Evolutionary conservation across 2,113 vertebrate species (phyloP), one percentile per base, ranked within the genome.

Genomic region (Naja naja): DNA sequence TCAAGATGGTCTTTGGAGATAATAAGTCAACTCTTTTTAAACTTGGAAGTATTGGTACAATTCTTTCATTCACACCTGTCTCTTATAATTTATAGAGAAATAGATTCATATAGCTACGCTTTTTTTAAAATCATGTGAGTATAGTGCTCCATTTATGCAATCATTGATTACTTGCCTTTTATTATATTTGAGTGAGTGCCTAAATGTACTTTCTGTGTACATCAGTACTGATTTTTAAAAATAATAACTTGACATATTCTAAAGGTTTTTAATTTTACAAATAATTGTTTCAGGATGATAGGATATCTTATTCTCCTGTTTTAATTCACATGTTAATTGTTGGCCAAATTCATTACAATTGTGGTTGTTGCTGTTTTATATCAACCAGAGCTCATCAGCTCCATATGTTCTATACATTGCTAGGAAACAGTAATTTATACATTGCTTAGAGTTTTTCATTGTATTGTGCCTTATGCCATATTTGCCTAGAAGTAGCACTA

Each of bases 31-130:
- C 30, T 39, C 23, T 14, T 39, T 54, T 85, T 85, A 39, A 85
- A 55, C 74, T 39, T 81, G 23, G 90, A 39, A 3, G 39, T 2
- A 0, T 85, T 5, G 55, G 25, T 18, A 54, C n/a, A 55, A 22
- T 92, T 20, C 87, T 93, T 54, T 55, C 23, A 55, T 94, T 93
- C 95, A 89, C 94, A 89, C 52, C 5, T 95, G 47, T n/a, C n/a
- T 34, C 10, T 87, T 95, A 0, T 49, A 55, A 91, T 95, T 95
- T 96, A 95, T 94, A 34, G 95, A 93, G 93, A 92, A 93, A 95
- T 91, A 87, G 27, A 95, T 86, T 93, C 9, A 95, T 94, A 91
- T 34, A 81, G 56, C 92, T 60, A 94, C 93, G 64, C 58, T 5
- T 89, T 94, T 95, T 64, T 7, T 10, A 49, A 49, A 49, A 49